Evolutionary conservation across 1,140 invertebrate genomes (phyloP).

Genomic region (Drosophila yakuba): DNA sequence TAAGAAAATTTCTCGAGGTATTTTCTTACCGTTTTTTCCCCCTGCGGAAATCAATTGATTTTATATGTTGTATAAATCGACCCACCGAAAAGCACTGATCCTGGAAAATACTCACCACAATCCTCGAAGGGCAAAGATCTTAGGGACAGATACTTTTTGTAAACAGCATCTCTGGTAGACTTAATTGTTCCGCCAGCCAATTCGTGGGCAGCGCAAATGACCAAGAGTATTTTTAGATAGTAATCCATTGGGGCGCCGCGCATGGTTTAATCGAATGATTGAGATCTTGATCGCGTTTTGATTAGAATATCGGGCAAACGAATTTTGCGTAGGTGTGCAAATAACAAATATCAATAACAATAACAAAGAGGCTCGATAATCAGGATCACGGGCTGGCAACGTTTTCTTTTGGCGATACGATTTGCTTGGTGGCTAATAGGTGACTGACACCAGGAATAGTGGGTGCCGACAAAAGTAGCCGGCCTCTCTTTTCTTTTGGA

Average conservation of each 20-base stretch:
- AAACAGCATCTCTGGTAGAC: constrained; percentile 45
- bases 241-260: constrained; percentile 54
- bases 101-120: constrained; percentile 59
- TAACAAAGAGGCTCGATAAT: constrained; percentile 58
- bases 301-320: constrained; percentile 63
- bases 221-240: constrained; percentile 66
- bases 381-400: constrained; percentile 29
- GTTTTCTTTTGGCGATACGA: constrained; percentile 38
- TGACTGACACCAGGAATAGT: constrained; percentile 53
- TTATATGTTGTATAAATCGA: background rate
- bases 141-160: constrained; percentile 58
- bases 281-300: constrained; percentile 33
- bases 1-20: background rate
- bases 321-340: constrained; percentile 39
- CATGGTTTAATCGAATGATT: constrained; percentile 60
- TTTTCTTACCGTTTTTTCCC: background rate
- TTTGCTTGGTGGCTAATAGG: constrained; percentile 44
- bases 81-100: background rate
- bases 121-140: constrained; percentile 69
- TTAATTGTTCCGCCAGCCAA: constrained; percentile 32
- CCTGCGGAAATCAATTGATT: background rate
- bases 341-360: constrained; percentile 46
- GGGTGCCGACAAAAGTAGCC: constrained; percentile 17
- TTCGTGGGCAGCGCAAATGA: constrained; percentile 39
- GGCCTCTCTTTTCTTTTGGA: constrained; percentile 17